Evolutionary conservation across 2,797 vertebrate species (phyloP).

Genomic region (Trachops cirrhosus): DNA sequence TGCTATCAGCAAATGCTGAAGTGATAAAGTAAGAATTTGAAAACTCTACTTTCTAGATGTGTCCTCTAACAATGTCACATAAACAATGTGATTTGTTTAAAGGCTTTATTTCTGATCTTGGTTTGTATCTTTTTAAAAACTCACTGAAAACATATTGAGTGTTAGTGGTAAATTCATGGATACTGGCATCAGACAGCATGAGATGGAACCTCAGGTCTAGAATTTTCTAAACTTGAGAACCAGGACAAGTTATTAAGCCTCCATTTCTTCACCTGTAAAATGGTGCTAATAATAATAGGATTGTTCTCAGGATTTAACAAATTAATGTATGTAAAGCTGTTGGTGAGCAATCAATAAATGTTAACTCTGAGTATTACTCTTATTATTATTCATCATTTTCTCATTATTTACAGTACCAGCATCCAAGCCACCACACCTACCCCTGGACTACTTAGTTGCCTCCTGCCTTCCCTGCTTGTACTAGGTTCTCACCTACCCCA

Average conservation of each 20-base stretch:
- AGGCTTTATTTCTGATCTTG: not conserved
- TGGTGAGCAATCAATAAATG: slow-evolving; percentile 24
- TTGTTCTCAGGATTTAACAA: slow-evolving; percentile 27
- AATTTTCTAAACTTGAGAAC: not conserved
- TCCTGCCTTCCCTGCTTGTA: not conserved
- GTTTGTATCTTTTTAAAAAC: not conserved
- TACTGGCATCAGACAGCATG: not conserved
- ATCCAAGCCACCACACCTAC: not conserved
- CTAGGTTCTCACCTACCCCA: not conserved
- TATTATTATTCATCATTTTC: slow-evolving; percentile 12
- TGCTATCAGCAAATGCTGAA: slow-evolving; percentile 19
- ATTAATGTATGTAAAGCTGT: slow-evolving; percentile 22
- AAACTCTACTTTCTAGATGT: slow-evolving; percentile 8
- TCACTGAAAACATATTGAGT: not conserved
- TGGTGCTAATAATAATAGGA: slow-evolving; percentile 6
- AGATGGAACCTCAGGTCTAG: not conserved
- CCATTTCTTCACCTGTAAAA: slow-evolving; percentile 48
- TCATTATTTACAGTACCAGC: not conserved
- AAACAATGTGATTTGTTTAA: slow-evolving; percentile 32
- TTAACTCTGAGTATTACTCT: slow-evolving; percentile 15
- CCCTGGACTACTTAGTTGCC: not conserved
- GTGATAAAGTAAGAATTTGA: slow-evolving; percentile 1
- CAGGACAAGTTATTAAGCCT: slow-evolving; percentile 22
- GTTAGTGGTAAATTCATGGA: not conserved
- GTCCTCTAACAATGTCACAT: not conserved